These are phyloP conservation scores for Ernsta delagoae DNA, from an alignment of 2,888 invertebrate species.

Conservation along the genomic window DNA sequence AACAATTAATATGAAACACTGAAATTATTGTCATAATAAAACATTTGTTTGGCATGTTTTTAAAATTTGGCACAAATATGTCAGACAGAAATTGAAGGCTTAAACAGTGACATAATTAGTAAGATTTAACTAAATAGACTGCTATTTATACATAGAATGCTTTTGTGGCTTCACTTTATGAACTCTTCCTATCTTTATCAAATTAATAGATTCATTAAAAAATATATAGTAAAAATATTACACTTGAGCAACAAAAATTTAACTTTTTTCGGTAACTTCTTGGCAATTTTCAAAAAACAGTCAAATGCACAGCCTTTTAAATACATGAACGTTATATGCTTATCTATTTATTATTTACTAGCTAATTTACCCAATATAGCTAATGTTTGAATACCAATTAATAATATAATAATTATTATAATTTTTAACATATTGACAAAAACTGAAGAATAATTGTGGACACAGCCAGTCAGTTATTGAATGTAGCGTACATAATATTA, in stretches of 20 bases:
- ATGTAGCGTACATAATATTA: no score
- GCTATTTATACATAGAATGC: no score
- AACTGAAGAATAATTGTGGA: no score
- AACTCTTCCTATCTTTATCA: no score
- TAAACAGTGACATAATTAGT: no score
- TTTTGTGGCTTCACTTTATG: no score
- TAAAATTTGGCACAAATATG: conserved; percentile 1
- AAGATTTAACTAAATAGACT: no score
- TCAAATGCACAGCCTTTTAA: background rate
- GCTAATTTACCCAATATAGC: background rate
- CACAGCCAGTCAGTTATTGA: no score
- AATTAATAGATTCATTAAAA: no score
- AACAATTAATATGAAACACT: background rate
- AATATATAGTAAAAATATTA: background rate
- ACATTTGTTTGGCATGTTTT: background rate
- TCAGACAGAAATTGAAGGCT: no score
- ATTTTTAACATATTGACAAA: no score
- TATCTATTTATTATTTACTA: background rate
- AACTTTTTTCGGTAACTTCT: background rate
- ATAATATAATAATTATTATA: no score
- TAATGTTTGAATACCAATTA: background rate
- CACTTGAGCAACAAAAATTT: background rate
- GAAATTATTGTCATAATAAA: conserved; percentile 9
- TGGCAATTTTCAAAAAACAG: background rate
- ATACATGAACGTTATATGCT: background rate